Conservation (phyloP, 2,797 vertebrate species). For the Bufotes viridis region DNA sequence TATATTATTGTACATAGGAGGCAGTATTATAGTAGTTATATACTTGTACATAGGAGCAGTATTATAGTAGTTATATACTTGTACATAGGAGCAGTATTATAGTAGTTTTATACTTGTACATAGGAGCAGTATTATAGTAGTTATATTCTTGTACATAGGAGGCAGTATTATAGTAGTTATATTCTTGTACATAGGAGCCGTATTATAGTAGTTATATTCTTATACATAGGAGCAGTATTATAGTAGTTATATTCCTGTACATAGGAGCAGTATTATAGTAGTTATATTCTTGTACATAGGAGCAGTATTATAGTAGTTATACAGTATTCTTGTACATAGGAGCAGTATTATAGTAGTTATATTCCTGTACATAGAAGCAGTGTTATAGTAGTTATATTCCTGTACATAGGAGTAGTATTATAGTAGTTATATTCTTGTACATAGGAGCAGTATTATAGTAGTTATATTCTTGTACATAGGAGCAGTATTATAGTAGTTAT, state of each 20-base stretch:
- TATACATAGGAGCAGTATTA: conserved; percentile 3
- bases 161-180: conserved; percentile 13
- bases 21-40: conserved; percentile 4
- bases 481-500: conserved; percentile 6
- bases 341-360: conserved; percentile 9
- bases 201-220: conserved; percentile 18
- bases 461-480: background rate
- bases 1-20: background rate
- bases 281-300: conserved; percentile 13
- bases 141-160: background rate
- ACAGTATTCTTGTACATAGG: background rate
- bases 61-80: background rate
- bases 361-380: background rate
- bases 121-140: conserved; percentile 1
- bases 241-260: background rate
- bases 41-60: background rate
- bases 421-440: conserved; percentile 4
- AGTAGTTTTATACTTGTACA: background rate
- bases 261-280: conserved; percentile 8
- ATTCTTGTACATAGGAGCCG: conserved; percentile 6
- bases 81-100: background rate
- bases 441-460: conserved; percentile 14
- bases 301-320: conserved; percentile 9
- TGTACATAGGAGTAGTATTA: conserved; percentile 5
- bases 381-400: conserved; percentile 10